Base-by-base conservation (phyloP, 2,888 invertebrate genomes). In the Coelinius sp. region DNA sequence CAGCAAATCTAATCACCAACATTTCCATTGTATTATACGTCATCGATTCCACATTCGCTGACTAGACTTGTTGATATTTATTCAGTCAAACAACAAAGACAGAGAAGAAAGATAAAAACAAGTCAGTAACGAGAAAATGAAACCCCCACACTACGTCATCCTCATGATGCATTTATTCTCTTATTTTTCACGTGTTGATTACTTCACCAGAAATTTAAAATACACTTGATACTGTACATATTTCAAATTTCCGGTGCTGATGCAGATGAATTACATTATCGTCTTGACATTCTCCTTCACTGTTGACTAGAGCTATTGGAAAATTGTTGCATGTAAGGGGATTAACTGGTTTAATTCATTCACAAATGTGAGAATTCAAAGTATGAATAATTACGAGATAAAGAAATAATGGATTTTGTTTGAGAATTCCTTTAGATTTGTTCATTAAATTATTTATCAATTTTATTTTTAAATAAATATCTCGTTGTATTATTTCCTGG, bases 11-110 rank as follows among this genome's bases (percentile, higher is more conserved):
- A 35, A 35, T 8, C 8, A 35, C 46, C 20, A 20, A 2, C 46
- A 20, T 49, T 49, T 49, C 20, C 46, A 17, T 17, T 49, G 20
- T 49, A 20, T 20, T 20, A 25, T 59, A 59, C 59, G 59, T 59
- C 59, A 59, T 27, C 27, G 56, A 8, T 8, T 56, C 25, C 14
- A 56, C 56, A 10, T 35, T 8, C 59, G 35, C 25, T 35, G 59
- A 35, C 31, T 59, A 59, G 31, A 59, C 74, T 65, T 71, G 68
- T 71, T 74, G 71, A 71, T 69, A 71, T 71, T 74, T 62, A 41
- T 63, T 14, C 5, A 27, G 24, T 12, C n/a, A 3, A 53, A 25
- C 10, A 5, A 53, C 5, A n/a, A 12, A n/a, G 14, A 25, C 49
- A 35, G 65, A 38, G 25, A 25, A n/a, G 49, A 64, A 56, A 68